These are phyloP conservation scores for Oreocharis arfaki DNA, from an alignment of 2,113 vertebrate genomes.

Conservation along the genomic window DNA sequence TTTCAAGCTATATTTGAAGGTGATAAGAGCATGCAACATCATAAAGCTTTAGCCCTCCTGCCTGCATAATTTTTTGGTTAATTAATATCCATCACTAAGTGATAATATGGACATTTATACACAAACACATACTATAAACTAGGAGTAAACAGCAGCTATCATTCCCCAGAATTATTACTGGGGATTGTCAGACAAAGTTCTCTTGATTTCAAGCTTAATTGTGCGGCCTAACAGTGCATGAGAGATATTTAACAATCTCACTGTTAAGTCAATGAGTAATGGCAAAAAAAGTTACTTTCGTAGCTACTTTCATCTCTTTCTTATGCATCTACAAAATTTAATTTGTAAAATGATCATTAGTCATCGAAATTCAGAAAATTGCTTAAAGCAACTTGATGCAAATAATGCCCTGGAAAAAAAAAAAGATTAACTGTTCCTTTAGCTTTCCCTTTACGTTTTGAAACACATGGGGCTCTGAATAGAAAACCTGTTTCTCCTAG, in stretches of 20 bases:
- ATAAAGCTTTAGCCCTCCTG: background rate
- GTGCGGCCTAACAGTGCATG: background rate
- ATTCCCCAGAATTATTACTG: slow-evolving; percentile 19
- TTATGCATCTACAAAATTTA: slow-evolving; percentile 47
- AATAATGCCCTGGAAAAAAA: background rate
- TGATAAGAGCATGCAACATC: background rate
- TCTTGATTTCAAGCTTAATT: slow-evolving; percentile 57
- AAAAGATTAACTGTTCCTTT: background rate
- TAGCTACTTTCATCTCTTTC: slow-evolving; percentile 8
- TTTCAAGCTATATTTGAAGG: background rate
- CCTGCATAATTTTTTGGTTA: background rate
- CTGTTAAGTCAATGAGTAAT: slow-evolving; percentile 45
- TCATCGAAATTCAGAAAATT: slow-evolving; percentile 29
- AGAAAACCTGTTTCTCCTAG: background rate
- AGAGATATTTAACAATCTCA: slow-evolving; percentile 31
- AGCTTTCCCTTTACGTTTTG: background rate
- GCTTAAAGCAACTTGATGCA: slow-evolving; percentile 31
- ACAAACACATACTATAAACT: background rate
- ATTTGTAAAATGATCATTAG: slow-evolving; percentile 50
- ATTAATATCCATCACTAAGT: background rate
- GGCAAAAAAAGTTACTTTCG: background rate
- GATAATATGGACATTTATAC: background rate
- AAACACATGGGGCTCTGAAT: background rate
- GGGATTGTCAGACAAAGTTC: slow-evolving; percentile 14
- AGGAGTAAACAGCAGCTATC: slow-evolving; percentile 22